Base-by-base conservation (phyloP, 2,888 invertebrate genomes). In the Eristalis tenax region DNA sequence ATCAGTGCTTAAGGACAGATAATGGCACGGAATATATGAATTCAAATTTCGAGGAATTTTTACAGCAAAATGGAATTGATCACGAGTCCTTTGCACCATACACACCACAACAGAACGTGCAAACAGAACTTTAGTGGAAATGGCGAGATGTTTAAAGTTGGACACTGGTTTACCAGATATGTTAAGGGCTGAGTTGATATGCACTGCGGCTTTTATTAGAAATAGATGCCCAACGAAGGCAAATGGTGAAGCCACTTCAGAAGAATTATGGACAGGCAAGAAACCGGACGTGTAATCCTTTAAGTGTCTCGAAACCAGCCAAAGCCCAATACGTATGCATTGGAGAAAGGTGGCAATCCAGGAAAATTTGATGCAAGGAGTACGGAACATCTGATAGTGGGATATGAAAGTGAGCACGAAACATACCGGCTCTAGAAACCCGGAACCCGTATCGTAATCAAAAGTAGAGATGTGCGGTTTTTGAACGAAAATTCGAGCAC, bases 21-120 rank as follows among this genome's bases (percentile, higher is more conserved):
- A 77, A 69, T 69, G 68, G 69, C n/a, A 69, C 32, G 22, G 69
- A 69, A 63, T 77, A 77, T 22, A 77, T 26, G 38, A 76, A 65
- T 11, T 10, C 13, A 40, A 40, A 40, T 11, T 40, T 40, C 43
- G 18, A 32, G 4, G 32, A 77, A 69, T 63, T 66, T 66, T 26
- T 70, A 43, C 76, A 76, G n/a, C 66, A 76, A 22, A 68, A 76
- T 18, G 66, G 66, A 1, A 38, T 43, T 26, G 26, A 26, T 26
- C 26, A 26, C 26, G 26, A 26, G 26, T 26, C 26, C 26, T 26
- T 3, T 26, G 26, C 26, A 26, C 26, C 26, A 26, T 26, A 26
- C 26, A 26, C 26, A 26, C 26, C 26, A 26, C 26, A 43, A 43
- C 40, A 11, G 61, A 71, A 15, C 15, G 43, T 15, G 15, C 43